Conservation (phyloP, 2,888 invertebrate species). For the Amiota mariae region DNA sequence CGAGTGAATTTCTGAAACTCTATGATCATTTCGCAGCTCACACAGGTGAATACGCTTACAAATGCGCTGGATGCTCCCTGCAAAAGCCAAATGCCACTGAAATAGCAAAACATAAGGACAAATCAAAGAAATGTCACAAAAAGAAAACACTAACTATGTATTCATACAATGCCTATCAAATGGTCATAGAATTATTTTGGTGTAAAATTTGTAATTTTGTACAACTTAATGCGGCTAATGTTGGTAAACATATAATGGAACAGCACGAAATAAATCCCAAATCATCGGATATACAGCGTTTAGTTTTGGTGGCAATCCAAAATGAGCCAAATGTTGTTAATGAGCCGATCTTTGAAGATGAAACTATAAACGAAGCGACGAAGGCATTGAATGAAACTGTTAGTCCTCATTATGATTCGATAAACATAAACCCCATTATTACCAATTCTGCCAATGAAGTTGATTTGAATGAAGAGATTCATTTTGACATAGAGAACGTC, state of each 20-base stretch:
- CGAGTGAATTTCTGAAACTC: constrained; percentile 50
- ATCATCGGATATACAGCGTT: constrained; percentile 42
- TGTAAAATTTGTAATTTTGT: constrained; percentile 59
- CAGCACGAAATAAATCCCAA: constrained; percentile 47
- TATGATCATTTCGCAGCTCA: constrained; percentile 56
- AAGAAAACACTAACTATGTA: constrained; percentile 48
- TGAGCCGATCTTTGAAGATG: constrained; percentile 13
- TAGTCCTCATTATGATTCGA: neutral
- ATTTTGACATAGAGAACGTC: neutral
- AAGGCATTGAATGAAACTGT: neutral
- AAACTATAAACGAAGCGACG: neutral
- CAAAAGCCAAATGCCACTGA: constrained; percentile 52
- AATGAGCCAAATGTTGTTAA: constrained; percentile 35
- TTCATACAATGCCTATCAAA: constrained; percentile 47
- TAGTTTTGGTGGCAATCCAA: constrained; percentile 52
- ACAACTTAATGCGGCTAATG: constrained; percentile 59
- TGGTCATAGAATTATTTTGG: constrained; percentile 52
- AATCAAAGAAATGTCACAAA: constrained; percentile 50
- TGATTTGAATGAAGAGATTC: too few relatives aligned
- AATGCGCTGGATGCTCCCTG: constrained; percentile 50
- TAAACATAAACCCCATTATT: too few relatives aligned
- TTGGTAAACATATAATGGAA: constrained; percentile 56
- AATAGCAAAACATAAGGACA: constrained; percentile 49
- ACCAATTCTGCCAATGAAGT: too few relatives aligned
- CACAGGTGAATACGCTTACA: constrained; percentile 59